Conservation (phyloP, 2,888 invertebrate genomes). For the Catocala nupta region DNA sequence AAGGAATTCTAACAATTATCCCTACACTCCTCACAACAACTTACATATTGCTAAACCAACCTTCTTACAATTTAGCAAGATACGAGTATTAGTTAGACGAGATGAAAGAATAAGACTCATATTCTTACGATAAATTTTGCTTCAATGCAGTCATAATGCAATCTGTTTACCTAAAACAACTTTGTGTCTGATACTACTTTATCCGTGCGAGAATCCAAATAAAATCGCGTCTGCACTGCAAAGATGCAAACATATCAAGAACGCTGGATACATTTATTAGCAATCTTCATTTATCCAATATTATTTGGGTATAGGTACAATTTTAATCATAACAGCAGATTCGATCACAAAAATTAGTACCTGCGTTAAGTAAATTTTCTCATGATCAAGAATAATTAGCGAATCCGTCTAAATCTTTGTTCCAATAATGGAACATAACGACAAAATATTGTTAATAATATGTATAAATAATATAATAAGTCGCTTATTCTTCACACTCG, state of each 20-base stretch:
- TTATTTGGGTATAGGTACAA: conserved; percentile 1
- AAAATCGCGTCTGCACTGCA: conserved; percentile 26
- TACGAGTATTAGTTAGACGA: conserved; percentile 58
- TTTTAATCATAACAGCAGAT: neutral
- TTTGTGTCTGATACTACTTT: conserved; percentile 23
- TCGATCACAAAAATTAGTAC: no score
- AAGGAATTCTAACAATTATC: conserved; percentile 53
- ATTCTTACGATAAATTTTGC: conserved; percentile 27
- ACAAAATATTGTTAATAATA: conserved; percentile 30
- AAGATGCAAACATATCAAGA: conserved; percentile 28
- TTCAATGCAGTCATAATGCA: conserved; percentile 36
- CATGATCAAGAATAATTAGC: conserved; percentile 15
- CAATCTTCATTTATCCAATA: conserved; percentile 11
- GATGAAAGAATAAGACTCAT: conserved; percentile 40
- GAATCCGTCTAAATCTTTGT: conserved; percentile 19
- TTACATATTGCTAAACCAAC: conserved; percentile 54
- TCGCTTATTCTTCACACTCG: conserved; percentile 53
- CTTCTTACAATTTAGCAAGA: conserved; percentile 52
- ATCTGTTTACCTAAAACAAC: conserved; percentile 25
- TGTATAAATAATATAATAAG: conserved; percentile 38
- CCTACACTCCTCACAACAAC: conserved; percentile 54
- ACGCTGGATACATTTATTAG: conserved; percentile 2
- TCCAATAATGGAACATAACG: conserved; percentile 19
- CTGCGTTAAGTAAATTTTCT: no score
- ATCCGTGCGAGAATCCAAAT: conserved; percentile 26